Evolutionary conservation across 2,113 vertebrate species (phyloP).

Genomic region (Entomyzon cyanotis): DNA sequence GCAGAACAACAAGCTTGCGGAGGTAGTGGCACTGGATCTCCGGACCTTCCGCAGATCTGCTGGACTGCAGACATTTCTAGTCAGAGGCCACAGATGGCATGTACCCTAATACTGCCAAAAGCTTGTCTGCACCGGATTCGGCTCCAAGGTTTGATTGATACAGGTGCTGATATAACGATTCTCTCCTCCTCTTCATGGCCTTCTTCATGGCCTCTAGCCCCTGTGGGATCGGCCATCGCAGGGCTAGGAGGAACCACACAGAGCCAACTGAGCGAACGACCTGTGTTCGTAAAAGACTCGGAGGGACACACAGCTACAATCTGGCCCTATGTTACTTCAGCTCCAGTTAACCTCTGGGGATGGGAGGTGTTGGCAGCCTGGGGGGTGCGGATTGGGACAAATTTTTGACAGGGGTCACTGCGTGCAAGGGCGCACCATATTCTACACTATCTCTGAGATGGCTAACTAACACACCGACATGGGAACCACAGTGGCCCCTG

Average conservation of each 20-base stretch:
- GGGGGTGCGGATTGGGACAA: not conserved
- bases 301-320: not conserved
- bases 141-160: not conserved
- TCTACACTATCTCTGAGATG: not conserved
- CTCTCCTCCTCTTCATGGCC: not conserved
- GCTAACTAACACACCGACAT: not conserved
- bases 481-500: not conserved
- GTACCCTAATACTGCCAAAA: not conserved
- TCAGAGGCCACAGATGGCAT: too few relatives aligned
- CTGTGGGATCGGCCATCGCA: not conserved
- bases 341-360: not conserved
- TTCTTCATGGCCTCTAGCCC: not conserved
- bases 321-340: not conserved
- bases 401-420: not conserved
- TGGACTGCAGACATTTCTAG: too few relatives aligned
- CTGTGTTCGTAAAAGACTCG: not conserved
- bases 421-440: not conserved
- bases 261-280: not conserved
- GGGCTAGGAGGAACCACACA: not conserved
- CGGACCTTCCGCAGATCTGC: too few relatives aligned
- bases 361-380: not conserved
- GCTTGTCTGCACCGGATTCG: not conserved
- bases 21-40: too few relatives aligned
- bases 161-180: not conserved
- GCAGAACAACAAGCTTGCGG: too few relatives aligned